These are phyloP conservation scores for Phoxinus dragarum DNA, from an alignment of 2,797 vertebrate genomes.

Conservation along the genomic window DNA sequence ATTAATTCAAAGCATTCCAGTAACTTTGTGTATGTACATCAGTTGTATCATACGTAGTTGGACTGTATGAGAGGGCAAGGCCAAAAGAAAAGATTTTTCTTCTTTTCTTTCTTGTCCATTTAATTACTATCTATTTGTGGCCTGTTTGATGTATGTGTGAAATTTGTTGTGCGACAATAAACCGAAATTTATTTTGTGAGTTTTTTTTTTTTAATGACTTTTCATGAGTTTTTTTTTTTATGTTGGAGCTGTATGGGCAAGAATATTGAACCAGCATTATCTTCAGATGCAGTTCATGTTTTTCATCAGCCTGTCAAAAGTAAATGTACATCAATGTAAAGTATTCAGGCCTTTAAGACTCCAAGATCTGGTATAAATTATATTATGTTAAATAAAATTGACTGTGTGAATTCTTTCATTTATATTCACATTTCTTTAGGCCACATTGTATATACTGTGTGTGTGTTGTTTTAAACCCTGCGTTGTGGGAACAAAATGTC, in stretches of 20 bases:
- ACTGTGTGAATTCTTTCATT: slow-evolving; percentile 64
- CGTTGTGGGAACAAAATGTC: not conserved
- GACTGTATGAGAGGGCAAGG: slow-evolving; percentile 87
- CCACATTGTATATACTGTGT: not conserved
- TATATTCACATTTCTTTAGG: slow-evolving; percentile 50
- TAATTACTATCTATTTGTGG: slow-evolving; percentile 86
- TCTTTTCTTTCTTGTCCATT: slow-evolving; percentile 77
- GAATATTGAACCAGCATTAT: slow-evolving; percentile 50
- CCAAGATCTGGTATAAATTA: slow-evolving; percentile 68
- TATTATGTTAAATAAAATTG: slow-evolving; percentile 66
- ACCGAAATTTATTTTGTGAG: slow-evolving; percentile 87
- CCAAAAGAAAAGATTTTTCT: slow-evolving; percentile 76
- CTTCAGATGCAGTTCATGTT: slow-evolving; percentile 63
- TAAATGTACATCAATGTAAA: slow-evolving; percentile 68
- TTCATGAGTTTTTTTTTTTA: slow-evolving; percentile 37
- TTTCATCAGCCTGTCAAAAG: slow-evolving; percentile 63
- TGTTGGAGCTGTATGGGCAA: slow-evolving; percentile 57
- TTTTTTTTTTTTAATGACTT: slow-evolving; percentile 60
- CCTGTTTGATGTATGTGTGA: slow-evolving; percentile 85
- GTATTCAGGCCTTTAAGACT: slow-evolving; percentile 69
- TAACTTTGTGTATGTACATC: slow-evolving; percentile 87
- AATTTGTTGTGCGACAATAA: slow-evolving; percentile 86
- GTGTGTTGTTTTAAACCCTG: not conserved
- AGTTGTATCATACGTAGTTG: slow-evolving; percentile 86
- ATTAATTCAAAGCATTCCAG: slow-evolving; percentile 84